Conservation (phyloP, 37 sponge, comb jelly and placozoan species). For the Oopsacas minuta region DNA sequence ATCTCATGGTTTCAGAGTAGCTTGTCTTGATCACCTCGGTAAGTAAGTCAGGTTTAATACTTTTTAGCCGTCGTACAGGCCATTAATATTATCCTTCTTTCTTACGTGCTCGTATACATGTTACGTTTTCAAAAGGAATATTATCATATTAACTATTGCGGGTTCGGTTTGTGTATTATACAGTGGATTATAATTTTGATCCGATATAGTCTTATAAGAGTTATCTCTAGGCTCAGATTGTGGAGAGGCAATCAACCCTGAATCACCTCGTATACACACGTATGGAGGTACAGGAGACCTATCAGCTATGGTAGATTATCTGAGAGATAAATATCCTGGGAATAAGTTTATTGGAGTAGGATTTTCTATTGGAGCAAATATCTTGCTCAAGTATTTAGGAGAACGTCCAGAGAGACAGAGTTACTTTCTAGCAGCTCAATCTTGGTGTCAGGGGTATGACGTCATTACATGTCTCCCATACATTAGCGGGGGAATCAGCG, state of each 20-base stretch:
- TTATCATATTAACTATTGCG: too few relatives aligned
- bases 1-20: constrained; percentile 39
- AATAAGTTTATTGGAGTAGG: constrained; percentile 51
- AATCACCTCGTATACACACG: background rate
- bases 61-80: too few relatives aligned
- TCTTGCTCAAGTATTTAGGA: constrained; percentile 65
- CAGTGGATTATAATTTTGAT: too few relatives aligned
- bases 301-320: constrained; percentile 33
- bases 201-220: too few relatives aligned
- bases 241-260: background rate
- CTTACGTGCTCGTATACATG: too few relatives aligned
- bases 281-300: constrained; percentile 74
- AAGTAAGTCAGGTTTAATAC: too few relatives aligned
- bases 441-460: constrained; percentile 80
- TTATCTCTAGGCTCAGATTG: background rate
- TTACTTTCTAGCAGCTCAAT: constrained; percentile 62
- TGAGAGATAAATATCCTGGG: constrained; percentile 28
- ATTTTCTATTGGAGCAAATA: constrained; percentile 67
- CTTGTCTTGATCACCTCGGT: constrained; percentile 77
- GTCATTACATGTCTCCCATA: constrained; percentile 22
- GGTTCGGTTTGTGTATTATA: too few relatives aligned
- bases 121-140: too few relatives aligned
- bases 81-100: too few relatives aligned
- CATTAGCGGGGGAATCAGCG: background rate
- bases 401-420: constrained; percentile 48